Conservation (phyloP, 2,888 invertebrate genomes). For the Xestia rhomboidea region DNA sequence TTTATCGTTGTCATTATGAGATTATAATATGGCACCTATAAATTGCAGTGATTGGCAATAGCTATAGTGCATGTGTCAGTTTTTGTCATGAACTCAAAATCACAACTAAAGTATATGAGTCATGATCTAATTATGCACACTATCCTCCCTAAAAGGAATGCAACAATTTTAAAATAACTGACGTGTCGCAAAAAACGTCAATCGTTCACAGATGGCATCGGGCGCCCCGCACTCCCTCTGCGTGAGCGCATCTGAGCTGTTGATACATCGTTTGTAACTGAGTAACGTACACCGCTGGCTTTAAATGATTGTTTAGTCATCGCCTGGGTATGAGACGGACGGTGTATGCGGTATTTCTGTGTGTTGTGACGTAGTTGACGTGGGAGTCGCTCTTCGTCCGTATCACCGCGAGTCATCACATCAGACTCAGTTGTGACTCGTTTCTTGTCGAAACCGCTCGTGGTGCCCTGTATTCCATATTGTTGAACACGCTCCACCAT, state of each 20-base stretch:
- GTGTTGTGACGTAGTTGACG: conserved; percentile 62
- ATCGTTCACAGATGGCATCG: conserved; percentile 72
- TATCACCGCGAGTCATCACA: conserved; percentile 19
- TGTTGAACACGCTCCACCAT: conserved; percentile 63
- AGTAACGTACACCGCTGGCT: conserved; percentile 74
- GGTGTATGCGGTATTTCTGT: conserved; percentile 71
- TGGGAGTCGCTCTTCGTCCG: conserved; percentile 59
- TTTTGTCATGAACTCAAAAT: not conserved
- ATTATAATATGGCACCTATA: conserved; percentile 1
- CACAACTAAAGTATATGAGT: conserved; percentile 21
- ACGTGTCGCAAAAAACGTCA: conserved; percentile 57
- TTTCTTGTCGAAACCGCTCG: conserved; percentile 68
- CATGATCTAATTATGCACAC: conserved; percentile 34
- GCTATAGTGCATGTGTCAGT: conserved; percentile 4
- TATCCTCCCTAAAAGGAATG: conserved; percentile 43
- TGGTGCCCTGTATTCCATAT: conserved; percentile 38
- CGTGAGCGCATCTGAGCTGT: conserved; percentile 68
- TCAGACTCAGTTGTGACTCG: conserved; percentile 74
- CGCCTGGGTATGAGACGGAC: conserved; percentile 65
- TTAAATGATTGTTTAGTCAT: conserved; percentile 66
- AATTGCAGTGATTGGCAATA: conserved; percentile 14
- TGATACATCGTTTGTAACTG: conserved; percentile 50
- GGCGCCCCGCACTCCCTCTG: conserved; percentile 65
- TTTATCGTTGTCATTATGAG: conserved; percentile 16
- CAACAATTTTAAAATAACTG: conserved; percentile 44